Evolutionary conservation across 1,140 invertebrate genomes (phyloP).

Genomic region (Drosophila subpulchrella): DNA sequence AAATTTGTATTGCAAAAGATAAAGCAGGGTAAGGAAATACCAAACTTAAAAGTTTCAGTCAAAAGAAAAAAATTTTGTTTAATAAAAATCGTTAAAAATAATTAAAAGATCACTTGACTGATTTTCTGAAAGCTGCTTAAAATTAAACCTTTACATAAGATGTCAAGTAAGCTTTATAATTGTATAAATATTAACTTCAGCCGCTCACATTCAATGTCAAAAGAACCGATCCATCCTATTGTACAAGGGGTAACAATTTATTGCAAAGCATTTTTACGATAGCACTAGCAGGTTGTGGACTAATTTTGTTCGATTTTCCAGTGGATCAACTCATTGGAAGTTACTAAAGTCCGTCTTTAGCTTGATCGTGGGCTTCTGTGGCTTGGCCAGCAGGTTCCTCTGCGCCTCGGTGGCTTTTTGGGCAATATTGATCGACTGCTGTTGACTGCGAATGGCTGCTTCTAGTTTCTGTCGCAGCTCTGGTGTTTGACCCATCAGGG

Average conservation of each 20-base stretch:
- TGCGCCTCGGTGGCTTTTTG: constrained; percentile 84
- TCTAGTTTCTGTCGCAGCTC: constrained; percentile 93
- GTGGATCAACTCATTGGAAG: constrained; percentile 86
- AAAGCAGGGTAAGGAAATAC: neutral
- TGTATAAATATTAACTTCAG: constrained; percentile 11
- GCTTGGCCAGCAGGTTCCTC: constrained; percentile 83
- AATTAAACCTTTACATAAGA: neutral
- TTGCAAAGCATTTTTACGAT: constrained; percentile 38
- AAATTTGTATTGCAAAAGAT: neutral
- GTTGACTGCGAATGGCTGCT: constrained; percentile 91
- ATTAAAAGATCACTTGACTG: neutral
- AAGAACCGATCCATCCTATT: constrained; percentile 11
- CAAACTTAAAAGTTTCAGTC: neutral
- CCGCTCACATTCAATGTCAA: constrained; percentile 1
- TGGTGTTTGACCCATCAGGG: constrained; percentile 92
- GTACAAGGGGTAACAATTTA: constrained; percentile 13
- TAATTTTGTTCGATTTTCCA: constrained; percentile 13
- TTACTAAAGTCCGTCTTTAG: constrained; percentile 98
- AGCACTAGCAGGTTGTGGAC: constrained; percentile 25
- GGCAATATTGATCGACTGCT: constrained; percentile 86
- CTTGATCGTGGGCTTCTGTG: constrained; percentile 93
- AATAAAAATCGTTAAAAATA: neutral
- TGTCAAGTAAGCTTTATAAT: constrained; percentile 1
- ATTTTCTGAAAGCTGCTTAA: neutral
- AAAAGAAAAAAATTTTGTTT: neutral